A percentile compares a stretch with the other conserved stretches of the same genome.
These are phyloP conservation scores for Byasa hedistus DNA, from an alignment of 2,888 invertebrate species.

Conservation along the genomic window DNA sequence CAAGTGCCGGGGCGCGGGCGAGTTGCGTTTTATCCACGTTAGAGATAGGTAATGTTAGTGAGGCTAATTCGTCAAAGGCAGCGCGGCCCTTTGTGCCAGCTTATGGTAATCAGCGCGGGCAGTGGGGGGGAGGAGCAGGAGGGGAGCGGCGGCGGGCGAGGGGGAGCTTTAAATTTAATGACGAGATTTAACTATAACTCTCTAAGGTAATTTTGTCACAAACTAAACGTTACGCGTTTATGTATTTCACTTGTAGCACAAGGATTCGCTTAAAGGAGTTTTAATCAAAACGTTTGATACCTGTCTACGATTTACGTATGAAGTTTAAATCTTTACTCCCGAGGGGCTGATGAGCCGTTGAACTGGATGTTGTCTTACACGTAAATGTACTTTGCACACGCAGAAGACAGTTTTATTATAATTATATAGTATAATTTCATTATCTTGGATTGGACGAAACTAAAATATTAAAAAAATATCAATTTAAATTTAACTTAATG, in stretches of 20 bases:
- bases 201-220: conserved; percentile 24
- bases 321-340: no score
- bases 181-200: conserved; percentile 47
- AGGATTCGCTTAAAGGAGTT: background rate
- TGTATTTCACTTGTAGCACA: background rate
- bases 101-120: conserved; percentile 72
- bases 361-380: no score
- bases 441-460: no score
- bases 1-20: conserved; percentile 27
- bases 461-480: no score
- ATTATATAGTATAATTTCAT: no score
- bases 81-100: conserved; percentile 69
- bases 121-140: conserved; percentile 45
- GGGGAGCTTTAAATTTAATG: conserved; percentile 53
- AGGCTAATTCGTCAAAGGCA: conserved; percentile 77
- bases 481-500: no score
- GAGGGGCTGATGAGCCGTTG: no score
- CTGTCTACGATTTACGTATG: background rate
- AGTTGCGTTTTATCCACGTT: conserved; percentile 33
- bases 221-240: conserved; percentile 14
- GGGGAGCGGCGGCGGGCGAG: no score
- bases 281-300: conserved; percentile 1
- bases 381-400: no score
- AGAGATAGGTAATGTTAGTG: conserved; percentile 58
- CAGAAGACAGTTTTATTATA: no score